Percentiles rank a stretch among this genome's conserved stretches.
These are phyloP conservation scores for Drosophila putrida DNA, from an alignment of 2,888 invertebrate species.

Conservation along the genomic window DNA sequence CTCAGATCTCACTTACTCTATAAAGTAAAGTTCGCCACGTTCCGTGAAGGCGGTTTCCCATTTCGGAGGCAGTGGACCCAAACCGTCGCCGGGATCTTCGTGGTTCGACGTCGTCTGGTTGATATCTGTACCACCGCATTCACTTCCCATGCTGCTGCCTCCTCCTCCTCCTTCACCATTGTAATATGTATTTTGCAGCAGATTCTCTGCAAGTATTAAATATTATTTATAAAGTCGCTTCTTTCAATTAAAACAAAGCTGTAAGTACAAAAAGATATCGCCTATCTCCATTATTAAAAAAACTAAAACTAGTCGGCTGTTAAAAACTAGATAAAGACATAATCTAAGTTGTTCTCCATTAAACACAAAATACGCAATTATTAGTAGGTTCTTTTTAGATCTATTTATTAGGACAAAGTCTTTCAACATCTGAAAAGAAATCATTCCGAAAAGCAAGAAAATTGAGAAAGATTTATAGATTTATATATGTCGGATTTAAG, in stretches of 20 bases:
- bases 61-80: slow-evolving; percentile 96
- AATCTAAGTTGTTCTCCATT: no score
- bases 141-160: slow-evolving; percentile 74
- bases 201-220: slow-evolving; percentile 72
- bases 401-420: not conserved
- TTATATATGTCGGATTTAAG: not conserved
- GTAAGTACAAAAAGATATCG: no score
- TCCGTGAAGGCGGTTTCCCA: slow-evolving; percentile 99
- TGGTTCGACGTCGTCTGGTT: slow-evolving; percentile 51
- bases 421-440: not conserved
- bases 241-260: no score
- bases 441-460: not conserved
- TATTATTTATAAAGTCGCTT: no score
- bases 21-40: slow-evolving; percentile 98
- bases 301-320: no score
- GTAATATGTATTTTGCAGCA: slow-evolving; percentile 77
- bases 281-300: no score
- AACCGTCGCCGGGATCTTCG: slow-evolving; percentile 90
- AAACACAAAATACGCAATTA: no score
- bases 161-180: slow-evolving; percentile 68
- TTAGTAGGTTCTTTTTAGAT: no score
- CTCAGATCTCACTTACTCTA: slow-evolving; percentile 90
- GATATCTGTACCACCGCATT: slow-evolving; percentile 58
- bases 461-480: not conserved
- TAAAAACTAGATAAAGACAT: no score